phyloP scores from a whole-genome alignment of 1,140 invertebrate genomes.

The Euglossa dilemma region DNA sequence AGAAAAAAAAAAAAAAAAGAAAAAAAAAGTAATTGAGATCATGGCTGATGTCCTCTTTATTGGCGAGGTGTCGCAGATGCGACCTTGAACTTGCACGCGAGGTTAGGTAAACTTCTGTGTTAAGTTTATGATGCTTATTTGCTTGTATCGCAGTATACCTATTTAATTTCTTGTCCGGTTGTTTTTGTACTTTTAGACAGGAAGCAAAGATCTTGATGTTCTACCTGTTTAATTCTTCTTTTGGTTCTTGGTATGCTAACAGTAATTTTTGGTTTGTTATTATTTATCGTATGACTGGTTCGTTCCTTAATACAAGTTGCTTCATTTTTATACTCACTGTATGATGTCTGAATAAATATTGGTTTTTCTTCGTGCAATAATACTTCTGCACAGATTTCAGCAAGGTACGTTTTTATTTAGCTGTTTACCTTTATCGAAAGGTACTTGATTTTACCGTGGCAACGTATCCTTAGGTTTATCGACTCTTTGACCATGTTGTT shows the following conservation, averaged over 20 bases:
- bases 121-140: neutral
- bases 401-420: too few relatives aligned
- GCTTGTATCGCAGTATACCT: too few relatives aligned
- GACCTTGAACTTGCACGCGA: neutral
- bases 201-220: too few relatives aligned
- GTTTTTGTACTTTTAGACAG: too few relatives aligned
- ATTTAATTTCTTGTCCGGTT: too few relatives aligned
- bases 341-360: neutral
- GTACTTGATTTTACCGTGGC: neutral
- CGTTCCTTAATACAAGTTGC: too few relatives aligned
- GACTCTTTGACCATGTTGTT: neutral
- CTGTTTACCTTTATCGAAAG: neutral
- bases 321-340: too few relatives aligned
- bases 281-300: neutral
- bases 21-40: neutral
- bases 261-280: too few relatives aligned
- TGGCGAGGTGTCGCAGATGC: neutral
- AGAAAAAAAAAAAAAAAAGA: constrained; percentile 3
- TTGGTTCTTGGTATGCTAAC: too few relatives aligned
- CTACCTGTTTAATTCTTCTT: too few relatives aligned
- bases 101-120: neutral
- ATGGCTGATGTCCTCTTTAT: neutral
- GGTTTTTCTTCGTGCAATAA: neutral
- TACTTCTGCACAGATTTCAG: too few relatives aligned
- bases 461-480: neutral